A percentile compares a stretch with the other conserved stretches of the same genome.
Conservation (phyloP, 2,888 invertebrate genomes). For the Andrena hattorfiana region DNA sequence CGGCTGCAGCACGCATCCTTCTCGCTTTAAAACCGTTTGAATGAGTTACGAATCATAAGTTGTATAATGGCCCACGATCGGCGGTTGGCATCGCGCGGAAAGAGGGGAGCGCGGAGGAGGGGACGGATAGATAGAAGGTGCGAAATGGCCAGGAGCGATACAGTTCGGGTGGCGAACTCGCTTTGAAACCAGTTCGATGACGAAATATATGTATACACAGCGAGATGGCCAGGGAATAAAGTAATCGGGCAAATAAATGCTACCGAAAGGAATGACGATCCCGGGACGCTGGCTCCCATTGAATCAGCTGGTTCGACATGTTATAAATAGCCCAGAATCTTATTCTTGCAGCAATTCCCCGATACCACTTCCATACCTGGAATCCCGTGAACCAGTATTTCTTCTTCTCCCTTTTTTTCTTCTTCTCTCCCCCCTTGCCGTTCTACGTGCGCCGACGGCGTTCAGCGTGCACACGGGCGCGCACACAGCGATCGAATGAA, state of each 20-base stretch:
- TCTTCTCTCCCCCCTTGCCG: neutral
- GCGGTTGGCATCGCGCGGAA: constrained; percentile 7
- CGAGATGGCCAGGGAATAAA: constrained; percentile 54
- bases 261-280: constrained; percentile 34
- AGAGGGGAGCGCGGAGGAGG: neutral
- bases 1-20: constrained; percentile 53
- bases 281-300: constrained; percentile 58
- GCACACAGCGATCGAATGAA: constrained; percentile 12
- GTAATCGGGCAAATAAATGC: constrained; percentile 67
- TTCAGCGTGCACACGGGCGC: constrained; percentile 9
- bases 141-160: constrained; percentile 15
- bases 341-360: constrained; percentile 67
- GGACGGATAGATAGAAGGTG: neutral
- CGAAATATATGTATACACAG: constrained; percentile 38
- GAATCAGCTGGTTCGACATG: constrained; percentile 72
- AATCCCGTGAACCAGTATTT: constrained; percentile 64
- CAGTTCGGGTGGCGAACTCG: constrained; percentile 46
- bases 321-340: constrained; percentile 76
- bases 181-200: constrained; percentile 70
- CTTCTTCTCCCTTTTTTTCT: constrained; percentile 45
- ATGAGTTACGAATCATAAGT: constrained; percentile 24
- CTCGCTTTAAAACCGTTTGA: constrained; percentile 29
- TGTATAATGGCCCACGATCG: constrained; percentile 37
- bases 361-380: constrained; percentile 73
- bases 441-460: constrained; percentile 21